Evolutionary conservation across 92 coral and sea anemone genomes (phyloP).

Genomic region (Epizoanthus illoricatus): DNA sequence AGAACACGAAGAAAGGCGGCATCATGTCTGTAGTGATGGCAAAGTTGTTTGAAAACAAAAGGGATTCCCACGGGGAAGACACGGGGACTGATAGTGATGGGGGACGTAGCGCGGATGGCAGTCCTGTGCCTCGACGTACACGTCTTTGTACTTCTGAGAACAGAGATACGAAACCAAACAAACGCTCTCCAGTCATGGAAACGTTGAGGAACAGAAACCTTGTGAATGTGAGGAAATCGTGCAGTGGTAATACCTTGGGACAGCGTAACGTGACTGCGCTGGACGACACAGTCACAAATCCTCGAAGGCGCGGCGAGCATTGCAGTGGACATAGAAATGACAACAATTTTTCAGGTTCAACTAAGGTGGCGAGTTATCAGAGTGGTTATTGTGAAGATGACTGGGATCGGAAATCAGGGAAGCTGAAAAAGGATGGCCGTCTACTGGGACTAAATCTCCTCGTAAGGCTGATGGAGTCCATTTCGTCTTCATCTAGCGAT

Average conservation of each 20-base stretch:
- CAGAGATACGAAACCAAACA: background rate
- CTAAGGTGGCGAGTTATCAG: background rate
- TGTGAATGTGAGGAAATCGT: slow-evolving; percentile 20
- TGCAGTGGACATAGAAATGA: background rate
- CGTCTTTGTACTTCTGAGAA: slow-evolving; percentile 29
- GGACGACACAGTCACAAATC: background rate
- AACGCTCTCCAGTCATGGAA: background rate
- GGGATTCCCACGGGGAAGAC: slow-evolving; percentile 17
- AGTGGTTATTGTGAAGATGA: slow-evolving; percentile 2
- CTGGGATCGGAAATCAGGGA: background rate
- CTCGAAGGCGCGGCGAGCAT: background rate
- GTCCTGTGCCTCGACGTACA: background rate
- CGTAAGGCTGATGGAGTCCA: slow-evolving; percentile 58
- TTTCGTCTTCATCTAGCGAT: slow-evolving; percentile 69
- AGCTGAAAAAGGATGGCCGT: slow-evolving; percentile 16
- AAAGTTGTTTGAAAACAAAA: slow-evolving; percentile 10
- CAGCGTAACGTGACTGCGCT: background rate
- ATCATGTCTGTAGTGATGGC: slow-evolving; percentile 24
- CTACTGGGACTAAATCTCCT: slow-evolving; percentile 49
- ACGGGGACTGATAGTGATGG: slow-evolving; percentile 9
- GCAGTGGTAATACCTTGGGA: background rate
- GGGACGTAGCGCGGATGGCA: background rate
- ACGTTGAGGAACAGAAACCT: slow-evolving; percentile 18
- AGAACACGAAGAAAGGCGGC: slow-evolving; percentile 17
- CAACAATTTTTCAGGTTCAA: background rate